Evolutionary conservation across 2,888 invertebrate genomes (phyloP), one percentile per base, ranked within the genome.

Genomic region (Auanema sp.): DNA sequence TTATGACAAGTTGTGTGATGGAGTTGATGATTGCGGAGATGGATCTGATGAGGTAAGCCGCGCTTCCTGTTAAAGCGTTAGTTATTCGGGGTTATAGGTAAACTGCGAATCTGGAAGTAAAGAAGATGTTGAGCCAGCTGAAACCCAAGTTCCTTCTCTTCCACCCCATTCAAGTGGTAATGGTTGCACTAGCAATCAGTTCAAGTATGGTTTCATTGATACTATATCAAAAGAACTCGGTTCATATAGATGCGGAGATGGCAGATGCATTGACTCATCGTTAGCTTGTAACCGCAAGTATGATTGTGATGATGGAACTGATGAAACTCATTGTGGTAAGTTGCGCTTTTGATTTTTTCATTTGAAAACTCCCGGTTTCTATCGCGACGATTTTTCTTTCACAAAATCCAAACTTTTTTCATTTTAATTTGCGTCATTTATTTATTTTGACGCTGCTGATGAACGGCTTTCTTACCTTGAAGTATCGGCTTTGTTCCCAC

Each of bases 281-380:
- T 88, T 88, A 59, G 89, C 92, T 21, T 93, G 93, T 79, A 89
- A 93, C 80, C 83, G 85, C n/a, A 87, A 88, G 47, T 85, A 85
- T 53, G 83, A 85, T 60, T 86, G 86, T 74, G 64, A 69, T 0
- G 96, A 96, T 85, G 89, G 91, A 50, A 92, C 92, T 0, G 96
- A 96, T 84, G 95, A 95, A 87, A 89, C 89, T 71, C 89, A 90
- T 79, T 96, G 95, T 87, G 89, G 92, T 90, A 87, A 89, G 89
- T 41, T n/a, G n/a, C n/a, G 23, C 14, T 18, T 18, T 33, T 14
- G n/a, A n/a, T 33, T 1, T n/a, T n/a, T n/a, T n/a, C n/a, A n/a
- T n/a, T n/a, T 16, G 51, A 11, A 33, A 33, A 33, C 33, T 33
- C 33, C 33, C n/a, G n/a, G n/a, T n/a, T n/a, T n/a, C n/a, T n/a